Percentiles rank a stretch among this genome's conserved stretches.
Evolutionary conservation across 2,888 invertebrate genomes (phyloP).

Genomic region (Azorinus chamasolen): DNA sequence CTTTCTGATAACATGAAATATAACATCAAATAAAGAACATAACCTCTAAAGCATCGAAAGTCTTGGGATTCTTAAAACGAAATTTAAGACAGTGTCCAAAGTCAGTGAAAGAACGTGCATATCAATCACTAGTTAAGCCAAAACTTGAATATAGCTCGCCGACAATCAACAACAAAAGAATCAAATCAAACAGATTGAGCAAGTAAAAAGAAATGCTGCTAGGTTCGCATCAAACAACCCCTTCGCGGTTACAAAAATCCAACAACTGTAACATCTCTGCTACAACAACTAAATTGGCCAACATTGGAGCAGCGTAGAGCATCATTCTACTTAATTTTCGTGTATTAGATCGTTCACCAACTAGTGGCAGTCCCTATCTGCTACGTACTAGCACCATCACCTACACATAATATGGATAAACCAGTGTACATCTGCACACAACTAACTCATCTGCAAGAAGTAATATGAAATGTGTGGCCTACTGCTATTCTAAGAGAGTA

Average conservation of each 20-base stretch:
- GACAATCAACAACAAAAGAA: conserved; percentile 3
- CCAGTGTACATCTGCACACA: too few species aligned
- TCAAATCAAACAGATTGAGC: conserved; percentile 7
- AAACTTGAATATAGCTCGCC: background rate
- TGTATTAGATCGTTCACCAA: conserved; percentile 3
- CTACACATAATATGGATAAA: too few species aligned
- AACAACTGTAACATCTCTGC: background rate
- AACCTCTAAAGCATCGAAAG: background rate
- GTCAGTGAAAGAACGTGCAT: conserved; percentile 1
- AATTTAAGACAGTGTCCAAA: conserved; percentile 12
- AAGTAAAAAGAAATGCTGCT: conserved; percentile 6
- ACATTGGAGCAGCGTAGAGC: background rate
- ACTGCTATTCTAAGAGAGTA: too few species aligned
- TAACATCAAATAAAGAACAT: conserved; percentile 7
- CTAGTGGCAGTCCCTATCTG: background rate
- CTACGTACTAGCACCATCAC: background rate
- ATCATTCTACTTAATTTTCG: background rate
- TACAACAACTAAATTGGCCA: background rate
- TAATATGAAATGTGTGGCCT: too few species aligned
- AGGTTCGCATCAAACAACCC: conserved; percentile 6
- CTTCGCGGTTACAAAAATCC: background rate
- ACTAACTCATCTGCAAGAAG: too few species aligned
- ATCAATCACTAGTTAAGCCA: background rate
- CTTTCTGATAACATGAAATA: conserved; percentile 14
- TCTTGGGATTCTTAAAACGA: background rate